Conservation (phyloP, 2,113 vertebrate genomes). For the Sylvicapra grimmia region DNA sequence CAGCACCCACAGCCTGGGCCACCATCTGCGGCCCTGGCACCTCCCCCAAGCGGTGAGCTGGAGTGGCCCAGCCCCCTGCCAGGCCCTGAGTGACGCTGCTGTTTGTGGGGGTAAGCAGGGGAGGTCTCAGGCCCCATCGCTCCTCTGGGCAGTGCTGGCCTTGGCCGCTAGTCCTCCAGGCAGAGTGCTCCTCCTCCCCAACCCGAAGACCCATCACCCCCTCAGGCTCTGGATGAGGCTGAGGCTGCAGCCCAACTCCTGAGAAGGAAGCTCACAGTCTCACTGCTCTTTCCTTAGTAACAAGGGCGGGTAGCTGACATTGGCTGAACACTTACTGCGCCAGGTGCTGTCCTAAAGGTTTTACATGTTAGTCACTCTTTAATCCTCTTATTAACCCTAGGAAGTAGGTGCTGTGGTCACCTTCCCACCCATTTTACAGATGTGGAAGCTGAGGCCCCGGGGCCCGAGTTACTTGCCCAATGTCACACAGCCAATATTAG, state of each 20-base stretch:
- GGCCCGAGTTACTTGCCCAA: neutral
- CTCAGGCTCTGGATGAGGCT: neutral
- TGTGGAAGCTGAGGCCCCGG: neutral
- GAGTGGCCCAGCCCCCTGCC: neutral
- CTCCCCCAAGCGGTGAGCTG: neutral
- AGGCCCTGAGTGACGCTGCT: neutral
- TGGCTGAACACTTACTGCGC: too few relatives aligned
- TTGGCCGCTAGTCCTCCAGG: accelerated
- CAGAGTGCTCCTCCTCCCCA: neutral
- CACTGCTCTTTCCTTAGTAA: neutral
- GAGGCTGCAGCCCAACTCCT: neutral
- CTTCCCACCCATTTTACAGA: neutral
- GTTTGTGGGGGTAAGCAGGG: neutral
- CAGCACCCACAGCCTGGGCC: neutral
- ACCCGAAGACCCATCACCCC: neutral
- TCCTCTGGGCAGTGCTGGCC: neutral
- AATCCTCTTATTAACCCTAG: neutral
- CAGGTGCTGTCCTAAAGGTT: neutral
- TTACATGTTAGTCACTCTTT: neutral
- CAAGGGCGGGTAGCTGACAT: accelerated
- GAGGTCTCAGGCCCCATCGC: neutral
- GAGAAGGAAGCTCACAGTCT: neutral
- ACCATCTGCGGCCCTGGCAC: neutral
- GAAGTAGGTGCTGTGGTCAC: neutral
- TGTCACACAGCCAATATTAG: neutral